Percentiles rank a stretch among this genome's conserved stretches.
These are phyloP conservation scores for Leptonema lineaticorne DNA, from an alignment of 1,140 invertebrate species.

Conservation along the genomic window DNA sequence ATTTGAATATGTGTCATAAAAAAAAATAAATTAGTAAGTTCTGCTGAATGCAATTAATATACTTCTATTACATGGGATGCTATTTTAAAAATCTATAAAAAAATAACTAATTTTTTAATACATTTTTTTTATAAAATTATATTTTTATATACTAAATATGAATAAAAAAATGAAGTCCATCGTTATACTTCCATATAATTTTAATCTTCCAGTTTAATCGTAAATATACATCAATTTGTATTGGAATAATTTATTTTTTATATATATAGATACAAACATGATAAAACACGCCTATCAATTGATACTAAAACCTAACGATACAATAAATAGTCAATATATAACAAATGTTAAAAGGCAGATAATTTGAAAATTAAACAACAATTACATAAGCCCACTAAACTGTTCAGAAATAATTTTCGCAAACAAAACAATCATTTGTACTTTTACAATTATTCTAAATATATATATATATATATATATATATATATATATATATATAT, in stretches of 20 bases:
- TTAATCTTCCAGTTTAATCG: too few relatives aligned
- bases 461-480: conserved; percentile 27
- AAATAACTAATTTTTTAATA: too few relatives aligned
- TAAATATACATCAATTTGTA: neutral
- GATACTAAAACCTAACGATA: conserved; percentile 35
- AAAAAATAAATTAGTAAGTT: too few relatives aligned
- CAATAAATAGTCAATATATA: conserved; percentile 40
- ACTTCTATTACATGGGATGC: too few relatives aligned
- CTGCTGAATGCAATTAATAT: too few relatives aligned
- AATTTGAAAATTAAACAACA: conserved; percentile 31
- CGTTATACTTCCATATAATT: too few relatives aligned
- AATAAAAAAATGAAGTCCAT: too few relatives aligned
- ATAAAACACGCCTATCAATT: conserved; percentile 39
- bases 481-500: neutral
- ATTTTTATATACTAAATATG: too few relatives aligned
- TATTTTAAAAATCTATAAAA: too few relatives aligned
- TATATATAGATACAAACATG: conserved; percentile 38
- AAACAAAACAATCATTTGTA: conserved; percentile 42
- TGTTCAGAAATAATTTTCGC: conserved; percentile 19
- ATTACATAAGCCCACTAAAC: conserved; percentile 24
- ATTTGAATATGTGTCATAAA: too few relatives aligned
- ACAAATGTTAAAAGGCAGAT: conserved; percentile 21
- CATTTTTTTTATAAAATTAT: too few relatives aligned
- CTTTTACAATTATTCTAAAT: conserved; percentile 22
- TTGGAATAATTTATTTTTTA: conserved; percentile 30